phyloP scores from a whole-genome alignment of 1,140 invertebrate genomes.

The Contarinia nasturtii region DNA sequence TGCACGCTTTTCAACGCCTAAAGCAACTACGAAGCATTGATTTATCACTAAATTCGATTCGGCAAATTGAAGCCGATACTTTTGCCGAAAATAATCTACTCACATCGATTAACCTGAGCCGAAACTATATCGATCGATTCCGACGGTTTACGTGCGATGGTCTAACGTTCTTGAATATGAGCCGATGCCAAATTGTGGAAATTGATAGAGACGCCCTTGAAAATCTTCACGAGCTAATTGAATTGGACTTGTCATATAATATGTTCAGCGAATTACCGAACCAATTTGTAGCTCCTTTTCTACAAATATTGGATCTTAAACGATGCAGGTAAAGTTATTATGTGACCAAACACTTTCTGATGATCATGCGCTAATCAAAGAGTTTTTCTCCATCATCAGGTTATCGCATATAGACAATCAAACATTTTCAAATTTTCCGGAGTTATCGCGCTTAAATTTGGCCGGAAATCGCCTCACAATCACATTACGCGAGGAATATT shows the following conservation, averaged over 20 bases:
- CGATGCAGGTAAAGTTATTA: constrained; percentile 15
- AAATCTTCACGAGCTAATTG: constrained; percentile 28
- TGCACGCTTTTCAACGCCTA: constrained; percentile 32
- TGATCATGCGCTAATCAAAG: neutral
- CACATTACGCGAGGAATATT: constrained; percentile 32
- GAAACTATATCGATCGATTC: constrained; percentile 39
- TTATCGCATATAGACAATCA: constrained; percentile 25
- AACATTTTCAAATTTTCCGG: constrained; percentile 31
- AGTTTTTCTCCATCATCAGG: constrained; percentile 23
- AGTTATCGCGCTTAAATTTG: constrained; percentile 33
- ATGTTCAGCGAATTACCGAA: constrained; percentile 33
- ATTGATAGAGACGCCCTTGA: constrained; percentile 31
- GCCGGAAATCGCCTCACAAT: constrained; percentile 43
- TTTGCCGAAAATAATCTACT: constrained; percentile 32
- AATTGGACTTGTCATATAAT: constrained; percentile 36
- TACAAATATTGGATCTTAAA: constrained; percentile 35
- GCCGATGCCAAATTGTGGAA: constrained; percentile 33
- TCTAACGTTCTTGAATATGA: constrained; percentile 31
- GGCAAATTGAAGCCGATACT: constrained; percentile 28
- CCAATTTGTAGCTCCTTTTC: constrained; percentile 29
- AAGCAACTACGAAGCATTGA: constrained; percentile 34
- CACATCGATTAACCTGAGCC: constrained; percentile 34
- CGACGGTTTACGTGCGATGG: constrained; percentile 32
- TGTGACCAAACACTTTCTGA: neutral
- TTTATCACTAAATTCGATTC: constrained; percentile 44